Base-by-base conservation (phyloP, 1,140 invertebrate species). In the Trichonephila clavipes region DNA sequence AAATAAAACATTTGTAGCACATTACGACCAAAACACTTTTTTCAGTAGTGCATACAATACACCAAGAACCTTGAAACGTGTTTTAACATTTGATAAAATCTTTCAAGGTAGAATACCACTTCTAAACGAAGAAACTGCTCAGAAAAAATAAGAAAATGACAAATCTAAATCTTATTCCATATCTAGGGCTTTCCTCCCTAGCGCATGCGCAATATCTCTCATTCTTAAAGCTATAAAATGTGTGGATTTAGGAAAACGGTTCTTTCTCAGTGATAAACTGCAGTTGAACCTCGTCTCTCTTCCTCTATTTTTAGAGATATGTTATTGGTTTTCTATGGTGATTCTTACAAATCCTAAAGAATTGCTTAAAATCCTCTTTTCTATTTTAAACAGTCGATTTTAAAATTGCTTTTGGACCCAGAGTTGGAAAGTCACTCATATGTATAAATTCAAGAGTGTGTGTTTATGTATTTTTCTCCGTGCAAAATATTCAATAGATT, bases 311-410 rank as follows among this genome's bases (percentile, higher is more conserved):
- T 51, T 16, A 58, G 69, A 89, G 87, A 44, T 72, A 59, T 90
- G 88, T 90, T 90, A 90, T 90, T 90, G 88, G 88, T 90, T 90
- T 90, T 28, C 58, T 90, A 90, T 90, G 88, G 88, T 81, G 88
- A 90, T 90, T 90, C 88, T 21, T 69, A 90, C 88, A 90, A 90
- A 90, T 90, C 88, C 88, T 90, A 81, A 90, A 90, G 72, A 90
- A 90, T 90, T 77, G 88, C 87, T 88, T 88, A 88, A 88, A 88
- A 66, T 62, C 87, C 61, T 72, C 64, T 88, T 88, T 88, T 58
- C 85, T 58, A 77, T 77, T 87, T 87, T 58, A 87, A 87, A 87
- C 61, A 58, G 85, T 40, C 85, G 61, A 87, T 87, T 61, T 64
- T 62, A 40, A 58, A 64, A 87, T 87, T 83, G 82, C 82, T 83